Percentiles rank a stretch among this genome's conserved stretches.
These are phyloP conservation scores for Aproaerema taeniolella DNA, from an alignment of 2,888 invertebrate species.

Conservation along the genomic window DNA sequence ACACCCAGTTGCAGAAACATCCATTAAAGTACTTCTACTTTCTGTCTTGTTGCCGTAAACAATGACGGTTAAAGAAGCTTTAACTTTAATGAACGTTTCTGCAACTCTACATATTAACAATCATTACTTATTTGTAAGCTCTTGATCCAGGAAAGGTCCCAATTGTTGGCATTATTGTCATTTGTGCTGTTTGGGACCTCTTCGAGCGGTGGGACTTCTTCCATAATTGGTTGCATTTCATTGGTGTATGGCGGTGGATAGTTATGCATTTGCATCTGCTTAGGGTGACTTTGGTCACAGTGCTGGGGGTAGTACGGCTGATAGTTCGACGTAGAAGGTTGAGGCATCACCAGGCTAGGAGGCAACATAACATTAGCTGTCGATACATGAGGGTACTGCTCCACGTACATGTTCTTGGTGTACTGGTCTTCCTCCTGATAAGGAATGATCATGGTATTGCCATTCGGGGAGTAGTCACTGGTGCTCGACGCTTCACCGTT, in stretches of 20 bases:
- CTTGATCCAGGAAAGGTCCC: slow-evolving; percentile 53
- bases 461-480: slow-evolving; percentile 6
- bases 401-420: slow-evolving; percentile 11
- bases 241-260: slow-evolving; percentile 25
- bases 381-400: slow-evolving; percentile 31
- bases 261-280: slow-evolving; percentile 27
- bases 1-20: too few relatives aligned
- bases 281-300: slow-evolving; percentile 28
- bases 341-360: slow-evolving; percentile 18
- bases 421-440: too few relatives aligned
- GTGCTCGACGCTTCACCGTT: slow-evolving; percentile 45
- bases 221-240: slow-evolving; percentile 20
- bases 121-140: too few relatives aligned
- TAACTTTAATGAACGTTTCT: too few relatives aligned
- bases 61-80: too few relatives aligned
- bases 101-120: too few relatives aligned
- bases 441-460: neutral
- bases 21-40: too few relatives aligned
- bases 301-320: slow-evolving; percentile 26
- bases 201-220: slow-evolving; percentile 21
- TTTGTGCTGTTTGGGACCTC: slow-evolving; percentile 19
- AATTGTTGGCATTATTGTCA: slow-evolving; percentile 22
- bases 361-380: slow-evolving; percentile 21
- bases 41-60: too few relatives aligned
- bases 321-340: slow-evolving; percentile 19